These are phyloP conservation scores for Artibeus jamaicensis DNA, from an alignment of 2,797 vertebrate genomes.

Conservation along the genomic window DNA sequence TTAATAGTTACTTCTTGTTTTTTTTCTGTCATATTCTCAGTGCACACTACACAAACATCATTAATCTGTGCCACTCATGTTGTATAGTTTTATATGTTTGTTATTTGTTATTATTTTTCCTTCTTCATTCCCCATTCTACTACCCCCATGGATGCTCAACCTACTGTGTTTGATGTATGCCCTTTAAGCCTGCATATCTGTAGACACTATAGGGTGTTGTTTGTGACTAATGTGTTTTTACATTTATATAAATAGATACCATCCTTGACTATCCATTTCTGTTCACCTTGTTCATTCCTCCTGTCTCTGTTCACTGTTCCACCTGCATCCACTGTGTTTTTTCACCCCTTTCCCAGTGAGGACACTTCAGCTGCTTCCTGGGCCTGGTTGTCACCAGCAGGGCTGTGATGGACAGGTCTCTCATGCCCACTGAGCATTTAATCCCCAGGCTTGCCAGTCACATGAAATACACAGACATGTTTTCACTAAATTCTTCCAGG, in stretches of 20 bases:
- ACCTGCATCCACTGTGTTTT: too few species aligned
- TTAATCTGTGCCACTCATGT: too few species aligned
- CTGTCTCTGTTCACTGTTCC: not conserved
- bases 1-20: too few species aligned
- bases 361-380: too few species aligned
- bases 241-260: fast-evolving
- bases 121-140: not conserved
- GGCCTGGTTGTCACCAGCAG: not conserved
- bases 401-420: too few species aligned
- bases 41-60: too few species aligned
- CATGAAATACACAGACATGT: too few species aligned
- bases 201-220: fast-evolving
- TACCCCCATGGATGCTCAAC: not conserved
- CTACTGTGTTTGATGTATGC: not conserved
- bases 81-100: too few species aligned
- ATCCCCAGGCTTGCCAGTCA: too few species aligned
- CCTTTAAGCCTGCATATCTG: not conserved
- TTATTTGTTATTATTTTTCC: not conserved
- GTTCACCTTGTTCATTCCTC: not conserved
- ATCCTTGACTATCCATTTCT: fast-evolving
- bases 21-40: too few species aligned
- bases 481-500: too few species aligned
- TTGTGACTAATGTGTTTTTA: not conserved
- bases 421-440: too few species aligned
- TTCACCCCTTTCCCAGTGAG: fast-evolving